phyloP scores from a whole-genome alignment of 2,113 vertebrate genomes.

The Arenaria interpres region DNA sequence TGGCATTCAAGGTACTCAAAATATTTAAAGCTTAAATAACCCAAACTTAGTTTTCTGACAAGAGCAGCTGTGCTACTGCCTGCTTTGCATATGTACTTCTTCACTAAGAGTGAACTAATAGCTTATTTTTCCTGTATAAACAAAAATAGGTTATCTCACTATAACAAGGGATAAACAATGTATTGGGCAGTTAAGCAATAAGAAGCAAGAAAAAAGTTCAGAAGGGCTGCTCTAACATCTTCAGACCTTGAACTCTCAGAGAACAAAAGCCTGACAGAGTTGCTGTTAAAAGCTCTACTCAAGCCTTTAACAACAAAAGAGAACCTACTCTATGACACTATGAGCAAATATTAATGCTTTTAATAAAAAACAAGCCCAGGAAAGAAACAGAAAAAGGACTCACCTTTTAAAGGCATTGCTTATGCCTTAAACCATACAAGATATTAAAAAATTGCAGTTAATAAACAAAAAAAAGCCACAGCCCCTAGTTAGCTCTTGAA shows the following conservation, averaged over 20 bases:
- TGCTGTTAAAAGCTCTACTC: fast-evolving
- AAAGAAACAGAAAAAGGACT: no score
- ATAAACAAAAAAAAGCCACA: fast-evolving
- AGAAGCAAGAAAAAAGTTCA: background rate
- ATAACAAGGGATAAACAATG: fast-evolving
- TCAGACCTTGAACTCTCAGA: background rate
- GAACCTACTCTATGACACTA: fast-evolving
- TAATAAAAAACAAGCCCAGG: fast-evolving
- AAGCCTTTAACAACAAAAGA: background rate
- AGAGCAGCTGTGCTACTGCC: background rate
- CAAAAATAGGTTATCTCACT: background rate
- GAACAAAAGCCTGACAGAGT: background rate
- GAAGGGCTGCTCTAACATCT: background rate
- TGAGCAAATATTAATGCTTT: background rate
- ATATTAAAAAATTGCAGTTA: fast-evolving
- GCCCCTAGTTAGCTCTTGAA: fast-evolving
- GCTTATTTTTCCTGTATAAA: background rate
- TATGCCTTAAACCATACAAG: background rate
- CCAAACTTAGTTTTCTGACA: background rate
- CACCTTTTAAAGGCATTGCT: background rate
- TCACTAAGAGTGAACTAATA: background rate
- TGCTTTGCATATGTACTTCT: fast-evolving
- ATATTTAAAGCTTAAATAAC: background rate
- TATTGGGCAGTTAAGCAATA: background rate
- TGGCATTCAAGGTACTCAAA: background rate